phyloP scores from a whole-genome alignment of 2,113 vertebrate genomes.

The Prunella fulvescens region DNA sequence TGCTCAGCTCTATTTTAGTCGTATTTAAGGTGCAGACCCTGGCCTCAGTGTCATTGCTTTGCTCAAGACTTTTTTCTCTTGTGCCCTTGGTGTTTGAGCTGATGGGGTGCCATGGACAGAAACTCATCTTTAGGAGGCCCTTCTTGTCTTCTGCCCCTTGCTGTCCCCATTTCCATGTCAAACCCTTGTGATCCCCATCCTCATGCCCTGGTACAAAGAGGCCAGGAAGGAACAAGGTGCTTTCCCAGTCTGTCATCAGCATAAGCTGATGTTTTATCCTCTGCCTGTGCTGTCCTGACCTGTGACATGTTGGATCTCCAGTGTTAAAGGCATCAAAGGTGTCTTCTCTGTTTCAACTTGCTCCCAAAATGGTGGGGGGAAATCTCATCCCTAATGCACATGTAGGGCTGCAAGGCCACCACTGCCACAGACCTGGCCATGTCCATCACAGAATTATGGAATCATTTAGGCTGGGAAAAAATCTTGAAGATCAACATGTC shows the following conservation, averaged over 20 bases:
- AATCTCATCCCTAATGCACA: rapidly evolving
- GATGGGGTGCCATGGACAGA: neutral
- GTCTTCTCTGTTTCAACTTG: neutral
- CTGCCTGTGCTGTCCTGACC: neutral
- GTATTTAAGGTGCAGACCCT: neutral
- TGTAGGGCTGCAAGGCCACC: neutral
- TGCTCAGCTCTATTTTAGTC: neutral
- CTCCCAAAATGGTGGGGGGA: neutral
- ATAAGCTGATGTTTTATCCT: neutral
- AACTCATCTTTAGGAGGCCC: neutral
- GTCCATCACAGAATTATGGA: neutral
- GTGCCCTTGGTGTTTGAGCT: neutral
- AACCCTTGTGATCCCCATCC: neutral
- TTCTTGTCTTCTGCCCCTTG: neutral
- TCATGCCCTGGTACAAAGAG: neutral
- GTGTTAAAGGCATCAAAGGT: neutral
- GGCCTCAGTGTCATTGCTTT: neutral
- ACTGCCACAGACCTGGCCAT: rapidly evolving
- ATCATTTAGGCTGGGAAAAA: neutral
- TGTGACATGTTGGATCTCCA: neutral
- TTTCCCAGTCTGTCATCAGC: neutral
- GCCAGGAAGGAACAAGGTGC: neutral
- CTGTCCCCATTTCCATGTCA: neutral
- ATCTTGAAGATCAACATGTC: too few relatives aligned
- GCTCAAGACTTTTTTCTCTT: neutral